Evolutionary conservation across 2,113 vertebrate species (phyloP).

Genomic region (Epinephelus cyanopodus): DNA sequence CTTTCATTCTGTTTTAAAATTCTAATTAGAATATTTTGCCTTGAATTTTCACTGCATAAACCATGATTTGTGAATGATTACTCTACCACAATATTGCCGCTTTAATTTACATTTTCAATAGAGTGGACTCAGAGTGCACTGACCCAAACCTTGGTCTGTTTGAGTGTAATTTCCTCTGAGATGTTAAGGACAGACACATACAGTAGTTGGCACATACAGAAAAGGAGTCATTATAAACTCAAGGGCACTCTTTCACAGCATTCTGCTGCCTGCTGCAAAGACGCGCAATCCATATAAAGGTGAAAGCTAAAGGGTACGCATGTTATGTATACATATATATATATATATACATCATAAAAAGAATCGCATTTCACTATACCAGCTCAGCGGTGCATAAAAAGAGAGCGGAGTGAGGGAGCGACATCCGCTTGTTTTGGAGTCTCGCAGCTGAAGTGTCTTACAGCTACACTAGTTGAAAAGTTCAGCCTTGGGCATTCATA

Average conservation of each 20-base stretch:
- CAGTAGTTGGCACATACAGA: not conserved
- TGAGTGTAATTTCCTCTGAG: conserved; percentile 11
- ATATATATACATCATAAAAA: conserved; percentile 1
- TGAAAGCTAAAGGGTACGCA: conserved; percentile 46
- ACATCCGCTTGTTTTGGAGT: conserved; percentile 13
- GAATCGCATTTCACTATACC: conserved; percentile 52
- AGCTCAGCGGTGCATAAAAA: conserved; percentile 45
- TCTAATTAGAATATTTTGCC: conserved; percentile 1
- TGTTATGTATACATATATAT: not conserved
- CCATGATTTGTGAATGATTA: conserved; percentile 1
- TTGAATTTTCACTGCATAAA: not conserved
- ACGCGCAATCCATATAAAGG: conserved; percentile 28
- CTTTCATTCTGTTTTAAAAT: not conserved
- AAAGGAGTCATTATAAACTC: conserved; percentile 47
- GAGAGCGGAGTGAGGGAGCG: conserved; percentile 29
- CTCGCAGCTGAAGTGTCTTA: conserved; percentile 28
- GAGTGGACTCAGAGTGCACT: not conserved
- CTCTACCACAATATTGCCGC: not conserved
- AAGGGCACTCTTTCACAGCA: conserved; percentile 53
- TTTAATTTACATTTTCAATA: conserved; percentile 37
- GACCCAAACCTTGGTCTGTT: conserved; percentile 28
- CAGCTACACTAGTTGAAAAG: conserved; percentile 52
- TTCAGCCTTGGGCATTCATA: conserved; percentile 49
- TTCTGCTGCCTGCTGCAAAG: conserved; percentile 33
- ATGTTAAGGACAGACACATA: conserved; percentile 8